Conservation (phyloP, 2,113 vertebrate species). For the Menura novaehollandiae region DNA sequence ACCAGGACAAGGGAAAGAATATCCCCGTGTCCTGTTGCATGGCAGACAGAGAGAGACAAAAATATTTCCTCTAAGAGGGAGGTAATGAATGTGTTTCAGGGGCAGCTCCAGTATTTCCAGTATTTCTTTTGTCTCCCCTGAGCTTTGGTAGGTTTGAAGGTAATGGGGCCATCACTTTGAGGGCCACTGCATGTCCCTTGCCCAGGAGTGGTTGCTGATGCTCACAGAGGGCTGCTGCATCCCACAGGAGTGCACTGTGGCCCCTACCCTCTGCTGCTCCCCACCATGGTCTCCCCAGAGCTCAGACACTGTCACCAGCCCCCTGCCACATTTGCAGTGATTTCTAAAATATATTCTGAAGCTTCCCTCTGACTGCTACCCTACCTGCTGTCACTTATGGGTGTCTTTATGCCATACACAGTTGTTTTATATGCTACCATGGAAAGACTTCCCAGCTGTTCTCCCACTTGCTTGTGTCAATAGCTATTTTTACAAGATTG, state of each 20-base stretch:
- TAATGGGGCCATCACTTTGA: neutral
- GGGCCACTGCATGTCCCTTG: accelerated
- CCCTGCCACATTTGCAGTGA: neutral
- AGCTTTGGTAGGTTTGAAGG: neutral
- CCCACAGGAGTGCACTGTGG: neutral
- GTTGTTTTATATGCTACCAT: neutral
- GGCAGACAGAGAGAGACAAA: neutral
- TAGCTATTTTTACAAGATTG: conserved; percentile 49
- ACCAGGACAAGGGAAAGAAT: neutral
- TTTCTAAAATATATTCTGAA: neutral
- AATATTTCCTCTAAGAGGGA: neutral
- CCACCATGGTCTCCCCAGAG: neutral
- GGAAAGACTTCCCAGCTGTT: neutral
- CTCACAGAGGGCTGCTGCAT: neutral
- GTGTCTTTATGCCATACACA: neutral
- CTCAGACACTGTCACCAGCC: neutral
- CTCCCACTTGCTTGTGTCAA: conserved; percentile 5
- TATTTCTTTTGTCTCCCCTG: neutral
- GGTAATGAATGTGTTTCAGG: neutral
- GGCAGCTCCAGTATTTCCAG: neutral
- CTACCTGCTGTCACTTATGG: neutral
- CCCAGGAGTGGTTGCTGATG: neutral
- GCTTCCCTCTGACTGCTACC: neutral
- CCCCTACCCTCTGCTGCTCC: neutral
- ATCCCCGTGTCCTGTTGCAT: neutral